Conservation (phyloP, 35 echinoderm and acorn worm species). For the Holothuria glaberrima region DNA sequence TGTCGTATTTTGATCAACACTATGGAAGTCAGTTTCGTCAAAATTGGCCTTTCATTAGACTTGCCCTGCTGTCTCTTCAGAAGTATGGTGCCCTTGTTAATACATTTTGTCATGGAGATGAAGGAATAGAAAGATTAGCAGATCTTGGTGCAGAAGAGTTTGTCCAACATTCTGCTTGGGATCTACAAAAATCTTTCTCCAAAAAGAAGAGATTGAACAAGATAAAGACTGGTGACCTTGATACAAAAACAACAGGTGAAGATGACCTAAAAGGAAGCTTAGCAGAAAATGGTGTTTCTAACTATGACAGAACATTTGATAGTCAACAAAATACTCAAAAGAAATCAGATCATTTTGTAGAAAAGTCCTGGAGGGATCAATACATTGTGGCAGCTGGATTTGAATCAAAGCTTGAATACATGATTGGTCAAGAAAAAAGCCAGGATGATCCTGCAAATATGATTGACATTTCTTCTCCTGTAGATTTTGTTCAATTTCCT, state of each 20-base stretch:
- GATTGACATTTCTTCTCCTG: not conserved
- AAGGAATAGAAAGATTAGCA: slow-evolving; percentile 57
- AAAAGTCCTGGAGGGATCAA: slow-evolving; percentile 64
- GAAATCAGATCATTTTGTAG: not conserved
- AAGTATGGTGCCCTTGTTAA: slow-evolving; percentile 91
- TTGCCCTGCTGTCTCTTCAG: slow-evolving; percentile 73
- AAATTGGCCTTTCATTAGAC: slow-evolving; percentile 81
- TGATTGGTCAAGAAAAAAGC: slow-evolving; percentile 48
- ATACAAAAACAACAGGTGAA: not conserved
- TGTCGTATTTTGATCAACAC: slow-evolving; percentile 85
- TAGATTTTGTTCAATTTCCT: not conserved
- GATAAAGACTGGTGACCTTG: not conserved
- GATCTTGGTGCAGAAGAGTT: slow-evolving; percentile 79
- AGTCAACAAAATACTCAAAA: not conserved
- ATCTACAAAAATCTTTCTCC: slow-evolving; percentile 35
- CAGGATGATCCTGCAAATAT: not conserved
- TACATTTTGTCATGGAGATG: slow-evolving; percentile 60
- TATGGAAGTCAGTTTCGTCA: slow-evolving; percentile 70
- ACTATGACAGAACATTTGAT: not conserved
- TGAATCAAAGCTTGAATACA: slow-evolving; percentile 77
- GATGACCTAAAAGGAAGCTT: not conserved
- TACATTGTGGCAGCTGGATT: slow-evolving; percentile 83
- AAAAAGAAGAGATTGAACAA: not conserved
- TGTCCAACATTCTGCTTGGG: slow-evolving; percentile 45
- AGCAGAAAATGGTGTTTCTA: not conserved